phyloP scores from a whole-genome alignment of 1,140 invertebrate genomes.

The Brachionus rubens region DNA sequence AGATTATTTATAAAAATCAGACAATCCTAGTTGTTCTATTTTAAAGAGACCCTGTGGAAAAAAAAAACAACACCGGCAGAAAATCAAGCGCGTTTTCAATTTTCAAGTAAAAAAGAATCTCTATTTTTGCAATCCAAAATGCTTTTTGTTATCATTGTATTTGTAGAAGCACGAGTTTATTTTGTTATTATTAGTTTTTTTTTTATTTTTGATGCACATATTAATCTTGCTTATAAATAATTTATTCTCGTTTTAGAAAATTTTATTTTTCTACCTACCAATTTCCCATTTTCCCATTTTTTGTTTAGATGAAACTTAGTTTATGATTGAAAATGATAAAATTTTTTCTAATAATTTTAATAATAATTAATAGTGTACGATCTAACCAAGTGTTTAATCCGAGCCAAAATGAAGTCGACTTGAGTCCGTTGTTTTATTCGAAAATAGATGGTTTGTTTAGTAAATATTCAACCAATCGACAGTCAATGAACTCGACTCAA shows the following conservation, averaged over 20 bases:
- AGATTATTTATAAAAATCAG: too few species aligned
- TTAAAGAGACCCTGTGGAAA: not conserved
- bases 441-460: conserved; percentile 3
- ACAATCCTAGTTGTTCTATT: too few species aligned
- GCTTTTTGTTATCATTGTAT: not conserved
- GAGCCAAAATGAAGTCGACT: not conserved
- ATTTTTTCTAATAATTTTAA: not conserved
- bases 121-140: conserved; percentile 14
- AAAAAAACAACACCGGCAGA: not conserved
- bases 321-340: not conserved
- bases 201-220: too few species aligned
- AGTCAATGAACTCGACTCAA: conserved; percentile 1
- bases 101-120: conserved; percentile 13
- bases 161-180: conserved; percentile 20
- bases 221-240: conserved; percentile 8
- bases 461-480: conserved; percentile 7
- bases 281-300: conserved; percentile 29
- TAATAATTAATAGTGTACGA: not conserved
- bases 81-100: not conserved
- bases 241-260: not conserved
- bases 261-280: not conserved
- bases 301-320: conserved; percentile 1
- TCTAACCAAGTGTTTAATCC: not conserved
- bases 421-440: not conserved
- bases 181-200: not conserved